These are phyloP conservation scores for Drosophila novamexicana DNA, from an alignment of 1,140 invertebrate genomes.

Conservation along the genomic window DNA sequence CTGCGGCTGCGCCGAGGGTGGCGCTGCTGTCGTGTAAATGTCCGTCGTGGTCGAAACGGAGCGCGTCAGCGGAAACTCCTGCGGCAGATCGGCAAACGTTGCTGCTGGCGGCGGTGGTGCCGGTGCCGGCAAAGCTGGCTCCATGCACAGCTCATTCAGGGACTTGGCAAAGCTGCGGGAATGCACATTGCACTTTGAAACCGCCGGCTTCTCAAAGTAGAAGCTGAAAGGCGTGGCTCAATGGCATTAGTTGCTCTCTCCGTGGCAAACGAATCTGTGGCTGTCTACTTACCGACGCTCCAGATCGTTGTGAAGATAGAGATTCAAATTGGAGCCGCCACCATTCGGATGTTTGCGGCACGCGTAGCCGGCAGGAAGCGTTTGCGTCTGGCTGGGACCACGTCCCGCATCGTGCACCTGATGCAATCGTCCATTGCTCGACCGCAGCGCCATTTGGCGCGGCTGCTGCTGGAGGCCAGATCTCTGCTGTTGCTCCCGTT, in stretches of 20 bases:
- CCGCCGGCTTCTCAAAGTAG: conserved; percentile 76
- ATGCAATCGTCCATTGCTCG: conserved; percentile 45
- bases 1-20: conserved; percentile 12
- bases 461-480: conserved; percentile 22
- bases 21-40: conserved; percentile 48
- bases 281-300: conserved; percentile 52
- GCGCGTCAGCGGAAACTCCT: conserved; percentile 79
- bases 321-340: conserved; percentile 55
- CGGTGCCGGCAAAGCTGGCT: conserved; percentile 28
- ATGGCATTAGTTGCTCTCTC: not conserved
- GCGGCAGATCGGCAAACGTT: conserved; percentile 69
- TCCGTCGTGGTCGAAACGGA: conserved; percentile 83
- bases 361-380: conserved; percentile 53
- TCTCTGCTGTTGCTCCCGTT: conserved; percentile 1
- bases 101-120: conserved; percentile 41
- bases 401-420: conserved; percentile 56
- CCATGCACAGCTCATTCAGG: conserved; percentile 78
- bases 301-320: conserved; percentile 64
- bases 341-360: conserved; percentile 62
- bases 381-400: conserved; percentile 49
- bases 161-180: conserved; percentile 81
- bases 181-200: conserved; percentile 76
- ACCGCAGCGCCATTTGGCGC: conserved; percentile 18
- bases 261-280: not conserved
- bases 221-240: conserved; percentile 44